A percentile compares a stretch with the other conserved stretches of the same genome.
Evolutionary conservation across 1,140 invertebrate genomes (phyloP).

Genomic region (Diorhabda elongata): DNA sequence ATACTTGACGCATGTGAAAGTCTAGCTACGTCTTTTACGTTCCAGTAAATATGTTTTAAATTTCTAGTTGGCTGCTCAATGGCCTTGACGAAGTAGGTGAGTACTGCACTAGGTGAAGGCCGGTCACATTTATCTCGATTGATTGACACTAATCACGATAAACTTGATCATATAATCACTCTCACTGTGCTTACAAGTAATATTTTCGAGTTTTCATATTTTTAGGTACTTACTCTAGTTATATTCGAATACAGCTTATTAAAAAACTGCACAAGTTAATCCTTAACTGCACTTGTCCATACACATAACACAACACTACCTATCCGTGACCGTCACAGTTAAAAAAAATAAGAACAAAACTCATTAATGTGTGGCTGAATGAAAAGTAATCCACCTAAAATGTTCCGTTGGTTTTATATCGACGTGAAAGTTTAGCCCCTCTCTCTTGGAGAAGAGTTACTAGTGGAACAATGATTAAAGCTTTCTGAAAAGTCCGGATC

Average conservation of each 20-base stretch:
- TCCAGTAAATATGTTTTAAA: background rate
- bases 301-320: constrained; percentile 26
- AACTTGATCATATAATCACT: background rate
- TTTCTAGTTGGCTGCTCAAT: background rate
- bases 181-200: background rate
- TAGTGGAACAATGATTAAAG: constrained; percentile 28
- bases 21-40: background rate
- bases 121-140: constrained; percentile 4
- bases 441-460: constrained; percentile 31
- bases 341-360: constrained; percentile 24
- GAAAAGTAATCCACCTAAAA: constrained; percentile 45
- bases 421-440: constrained; percentile 45
- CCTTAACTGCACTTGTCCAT: constrained; percentile 22
- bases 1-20: background rate
- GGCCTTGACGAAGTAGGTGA: background rate
- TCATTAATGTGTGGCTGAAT: constrained; percentile 25
- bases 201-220: background rate
- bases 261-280: constrained; percentile 19
- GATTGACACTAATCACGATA: background rate
- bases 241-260: constrained; percentile 19
- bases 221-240: constrained; percentile 11
- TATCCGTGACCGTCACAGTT: constrained; percentile 18
- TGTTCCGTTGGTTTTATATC: constrained; percentile 46
- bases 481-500: constrained; percentile 32
- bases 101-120: constrained; percentile 7